These are phyloP conservation scores for Pseudorectes ferrugineus DNA, from an alignment of 2,113 vertebrate species.

Conservation along the genomic window DNA sequence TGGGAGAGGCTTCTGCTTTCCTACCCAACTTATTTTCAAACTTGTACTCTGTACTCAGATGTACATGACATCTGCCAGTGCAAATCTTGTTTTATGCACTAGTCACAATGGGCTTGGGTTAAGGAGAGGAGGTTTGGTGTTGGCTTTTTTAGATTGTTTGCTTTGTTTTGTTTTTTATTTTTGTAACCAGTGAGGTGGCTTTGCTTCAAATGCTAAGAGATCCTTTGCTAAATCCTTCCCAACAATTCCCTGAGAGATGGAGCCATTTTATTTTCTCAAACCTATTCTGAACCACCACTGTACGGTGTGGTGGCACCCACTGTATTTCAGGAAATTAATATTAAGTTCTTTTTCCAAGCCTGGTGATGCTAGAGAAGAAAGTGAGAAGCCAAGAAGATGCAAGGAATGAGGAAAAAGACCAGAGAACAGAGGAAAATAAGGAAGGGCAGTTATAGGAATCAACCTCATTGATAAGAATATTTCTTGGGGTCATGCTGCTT, in stretches of 20 bases:
- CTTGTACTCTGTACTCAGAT: neutral
- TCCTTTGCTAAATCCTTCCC: neutral
- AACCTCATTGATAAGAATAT: neutral
- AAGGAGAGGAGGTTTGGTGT: neutral
- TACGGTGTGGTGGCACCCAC: neutral
- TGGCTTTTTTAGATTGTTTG: neutral
- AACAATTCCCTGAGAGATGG: neutral
- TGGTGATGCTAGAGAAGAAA: neutral
- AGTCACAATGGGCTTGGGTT: neutral
- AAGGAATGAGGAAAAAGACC: neutral
- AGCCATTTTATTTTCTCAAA: neutral
- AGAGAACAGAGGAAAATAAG: neutral
- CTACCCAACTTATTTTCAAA: neutral
- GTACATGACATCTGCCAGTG: neutral
- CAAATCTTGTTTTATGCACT: neutral
- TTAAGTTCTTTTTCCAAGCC: neutral
- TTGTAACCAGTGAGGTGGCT: neutral
- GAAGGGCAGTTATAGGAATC: neutral
- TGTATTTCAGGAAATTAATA: neutral
- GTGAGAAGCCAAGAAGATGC: neutral
- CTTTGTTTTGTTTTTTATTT: neutral
- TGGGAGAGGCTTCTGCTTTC: neutral
- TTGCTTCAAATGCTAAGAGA: neutral
- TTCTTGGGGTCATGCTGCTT: neutral
- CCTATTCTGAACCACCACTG: neutral